A percentile compares a stretch with the other conserved stretches of the same genome.
Conservation (phyloP, 2,888 invertebrate species). For the Synanthedon tipuliformis region DNA sequence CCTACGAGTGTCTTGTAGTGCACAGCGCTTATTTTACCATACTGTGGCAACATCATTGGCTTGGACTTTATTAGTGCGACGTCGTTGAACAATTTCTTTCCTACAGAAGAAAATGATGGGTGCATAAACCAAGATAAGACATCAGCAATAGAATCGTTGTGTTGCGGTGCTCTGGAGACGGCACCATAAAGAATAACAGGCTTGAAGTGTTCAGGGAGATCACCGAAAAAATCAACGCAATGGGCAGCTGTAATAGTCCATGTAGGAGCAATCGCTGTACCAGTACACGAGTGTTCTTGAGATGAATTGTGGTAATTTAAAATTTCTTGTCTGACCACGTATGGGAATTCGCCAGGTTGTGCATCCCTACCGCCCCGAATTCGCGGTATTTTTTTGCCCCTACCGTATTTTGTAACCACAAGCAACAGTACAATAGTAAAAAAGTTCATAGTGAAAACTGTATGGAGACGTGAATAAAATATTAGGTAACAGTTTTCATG, state of each 20-base stretch:
- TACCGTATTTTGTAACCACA: too few relatives aligned
- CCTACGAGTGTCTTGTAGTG: neutral
- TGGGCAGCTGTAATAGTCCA: neutral
- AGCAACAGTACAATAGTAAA: too few relatives aligned
- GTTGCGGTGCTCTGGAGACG: neutral
- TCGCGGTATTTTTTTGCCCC: neutral
- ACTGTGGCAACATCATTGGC: neutral
- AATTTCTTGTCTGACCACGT: neutral
- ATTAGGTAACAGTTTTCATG: too few relatives aligned
- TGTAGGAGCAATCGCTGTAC: neutral
- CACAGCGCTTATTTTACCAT: neutral
- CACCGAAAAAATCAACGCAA: neutral
- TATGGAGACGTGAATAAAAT: too few relatives aligned
- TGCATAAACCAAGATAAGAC: neutral
- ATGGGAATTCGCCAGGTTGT: neutral
- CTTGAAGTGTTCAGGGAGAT: neutral
- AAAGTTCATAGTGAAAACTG: too few relatives aligned
- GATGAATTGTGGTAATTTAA: neutral
- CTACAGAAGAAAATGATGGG: neutral
- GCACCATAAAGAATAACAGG: neutral
- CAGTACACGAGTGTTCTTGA: neutral
- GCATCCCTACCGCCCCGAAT: neutral
- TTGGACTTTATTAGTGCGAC: neutral
- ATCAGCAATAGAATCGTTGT: neutral
- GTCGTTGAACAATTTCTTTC: neutral